Percentiles rank a stretch among this genome's conserved stretches.
phyloP scores from a whole-genome alignment of 2,113 vertebrate genomes.

The Pithys albifrons region DNA sequence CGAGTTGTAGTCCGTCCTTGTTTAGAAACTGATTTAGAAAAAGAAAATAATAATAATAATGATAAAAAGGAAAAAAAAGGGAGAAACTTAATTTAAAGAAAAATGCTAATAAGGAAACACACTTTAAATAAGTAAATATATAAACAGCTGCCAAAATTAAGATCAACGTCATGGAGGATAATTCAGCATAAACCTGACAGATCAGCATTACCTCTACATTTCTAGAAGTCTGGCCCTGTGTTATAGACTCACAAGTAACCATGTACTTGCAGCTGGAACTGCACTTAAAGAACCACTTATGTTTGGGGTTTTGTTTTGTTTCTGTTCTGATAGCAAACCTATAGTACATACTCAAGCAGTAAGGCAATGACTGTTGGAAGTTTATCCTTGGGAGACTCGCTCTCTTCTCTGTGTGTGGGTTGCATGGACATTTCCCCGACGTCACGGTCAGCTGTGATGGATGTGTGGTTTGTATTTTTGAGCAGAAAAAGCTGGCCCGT shows the following conservation, averaged over 20 bases:
- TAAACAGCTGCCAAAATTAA: constrained; percentile 72
- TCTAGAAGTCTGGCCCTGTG: constrained; percentile 27
- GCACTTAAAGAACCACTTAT: constrained; percentile 66
- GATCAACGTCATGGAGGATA: constrained; percentile 32
- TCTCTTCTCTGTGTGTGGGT: constrained; percentile 70
- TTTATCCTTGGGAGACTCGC: constrained; percentile 49
- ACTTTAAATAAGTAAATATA: constrained; percentile 24
- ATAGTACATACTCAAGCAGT: constrained; percentile 68
- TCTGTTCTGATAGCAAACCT: constrained; percentile 77
- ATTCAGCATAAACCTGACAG: constrained; percentile 2
- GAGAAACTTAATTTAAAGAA: neutral
- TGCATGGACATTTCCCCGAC: constrained; percentile 86
- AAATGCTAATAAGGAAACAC: constrained; percentile 4
- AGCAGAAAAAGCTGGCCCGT: constrained; percentile 11
- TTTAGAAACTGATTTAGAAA: neutral
- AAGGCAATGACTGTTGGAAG: constrained; percentile 92
- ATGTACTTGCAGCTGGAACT: constrained; percentile 76
- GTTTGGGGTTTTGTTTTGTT: constrained; percentile 62
- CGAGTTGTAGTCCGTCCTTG: constrained; percentile 81
- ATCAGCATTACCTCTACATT: constrained; percentile 20
- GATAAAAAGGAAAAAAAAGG: neutral
- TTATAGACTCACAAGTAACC: constrained; percentile 21
- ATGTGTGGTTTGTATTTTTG: constrained; percentile 69
- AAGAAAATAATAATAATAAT: neutral
- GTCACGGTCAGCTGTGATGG: constrained; percentile 72